A percentile compares a stretch with the other conserved stretches of the same genome.
These are phyloP conservation scores for Embidobia sp. DNA, from an alignment of 2,888 invertebrate species.

Conservation along the genomic window DNA sequence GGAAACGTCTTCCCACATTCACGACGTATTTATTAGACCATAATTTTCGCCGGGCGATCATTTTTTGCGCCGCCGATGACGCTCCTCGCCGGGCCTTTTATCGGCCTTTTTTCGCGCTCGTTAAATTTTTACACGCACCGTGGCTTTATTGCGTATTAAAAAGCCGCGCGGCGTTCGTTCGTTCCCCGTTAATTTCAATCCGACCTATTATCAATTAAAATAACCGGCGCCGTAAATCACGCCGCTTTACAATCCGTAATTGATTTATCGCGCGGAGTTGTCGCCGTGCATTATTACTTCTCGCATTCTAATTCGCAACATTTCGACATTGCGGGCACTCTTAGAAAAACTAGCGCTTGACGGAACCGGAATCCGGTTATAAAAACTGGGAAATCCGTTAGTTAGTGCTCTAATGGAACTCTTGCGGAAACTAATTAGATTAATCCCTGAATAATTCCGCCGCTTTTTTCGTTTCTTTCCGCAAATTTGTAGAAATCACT, in stretches of 20 bases:
- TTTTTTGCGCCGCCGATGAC: conserved; percentile 43
- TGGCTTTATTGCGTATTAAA: conserved; percentile 39
- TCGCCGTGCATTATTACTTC: conserved; percentile 19
- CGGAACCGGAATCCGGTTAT: too few species aligned
- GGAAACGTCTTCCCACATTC: conserved; percentile 49
- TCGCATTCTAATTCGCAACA: conserved; percentile 21
- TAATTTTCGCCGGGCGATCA: conserved; percentile 29
- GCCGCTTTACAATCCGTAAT: conserved; percentile 17
- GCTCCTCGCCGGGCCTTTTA: conserved; percentile 14
- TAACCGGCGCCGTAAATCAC: conserved; percentile 28
- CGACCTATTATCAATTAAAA: conserved; percentile 28
- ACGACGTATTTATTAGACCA: conserved; percentile 54
- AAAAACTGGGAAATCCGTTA: too few species aligned
- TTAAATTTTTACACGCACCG: conserved; percentile 42
- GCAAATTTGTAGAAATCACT: too few species aligned
- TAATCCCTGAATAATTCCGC: too few species aligned
- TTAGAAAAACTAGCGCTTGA: too few species aligned
- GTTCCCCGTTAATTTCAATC: conserved; percentile 7
- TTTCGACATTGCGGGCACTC: neutral
- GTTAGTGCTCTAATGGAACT: too few species aligned
- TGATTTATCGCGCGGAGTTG: conserved; percentile 41
- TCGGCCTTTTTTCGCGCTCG: conserved; percentile 15
- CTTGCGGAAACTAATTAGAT: too few species aligned
- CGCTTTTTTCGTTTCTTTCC: too few species aligned
- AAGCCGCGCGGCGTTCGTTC: too few species aligned